Evolutionary conservation across 2,113 vertebrate genomes (phyloP).

Genomic region (Mobula hypostoma): DNA sequence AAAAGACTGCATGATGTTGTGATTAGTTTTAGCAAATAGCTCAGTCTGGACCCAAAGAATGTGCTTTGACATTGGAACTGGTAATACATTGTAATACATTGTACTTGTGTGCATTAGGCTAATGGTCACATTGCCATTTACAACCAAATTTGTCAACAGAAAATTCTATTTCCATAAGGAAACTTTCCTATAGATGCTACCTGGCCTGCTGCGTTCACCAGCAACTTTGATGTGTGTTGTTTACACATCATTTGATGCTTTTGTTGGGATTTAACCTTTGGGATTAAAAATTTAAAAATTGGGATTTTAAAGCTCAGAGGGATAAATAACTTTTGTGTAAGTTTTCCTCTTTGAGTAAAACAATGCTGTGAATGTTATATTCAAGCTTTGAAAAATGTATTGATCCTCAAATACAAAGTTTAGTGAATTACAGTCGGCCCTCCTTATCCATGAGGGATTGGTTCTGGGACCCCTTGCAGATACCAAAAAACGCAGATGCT

Average conservation of each 20-base stretch:
- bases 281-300: background rate
- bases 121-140: background rate
- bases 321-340: background rate
- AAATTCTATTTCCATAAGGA: background rate
- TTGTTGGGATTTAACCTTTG: background rate
- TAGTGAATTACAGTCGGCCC: background rate
- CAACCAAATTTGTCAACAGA: background rate
- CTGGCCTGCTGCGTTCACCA: too few species aligned
- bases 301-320: background rate
- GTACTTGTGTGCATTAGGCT: background rate
- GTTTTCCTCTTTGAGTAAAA: background rate
- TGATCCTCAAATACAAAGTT: background rate
- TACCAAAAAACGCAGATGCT: too few species aligned
- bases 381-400: background rate
- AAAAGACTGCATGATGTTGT: background rate
- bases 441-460: too few species aligned
- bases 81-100: background rate
- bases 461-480: too few species aligned
- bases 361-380: background rate
- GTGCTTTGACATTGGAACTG: background rate
- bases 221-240: background rate
- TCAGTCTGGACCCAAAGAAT: background rate
- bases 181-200: too few species aligned
- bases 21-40: background rate
- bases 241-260: background rate